Evolutionary conservation across 2,888 invertebrate species (phyloP).

Genomic region (Sminthurides aquaticus): DNA sequence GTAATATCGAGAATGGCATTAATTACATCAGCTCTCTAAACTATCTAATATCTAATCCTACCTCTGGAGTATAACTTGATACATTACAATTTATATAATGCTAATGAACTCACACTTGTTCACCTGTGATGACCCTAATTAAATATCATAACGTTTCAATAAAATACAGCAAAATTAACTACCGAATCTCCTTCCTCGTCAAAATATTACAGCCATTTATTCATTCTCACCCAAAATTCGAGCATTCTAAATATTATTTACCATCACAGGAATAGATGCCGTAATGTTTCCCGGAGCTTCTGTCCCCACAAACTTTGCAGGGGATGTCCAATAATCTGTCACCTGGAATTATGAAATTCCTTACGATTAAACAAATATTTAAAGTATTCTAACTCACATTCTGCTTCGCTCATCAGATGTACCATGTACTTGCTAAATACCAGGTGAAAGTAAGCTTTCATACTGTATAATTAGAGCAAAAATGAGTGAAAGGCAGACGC

Average conservation of each 20-base stretch:
- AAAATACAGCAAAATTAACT: no score
- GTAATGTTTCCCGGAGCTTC: conserved; percentile 98
- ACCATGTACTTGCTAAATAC: no score
- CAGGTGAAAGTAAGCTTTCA: not conserved
- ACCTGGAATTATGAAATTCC: conserved; percentile 17
- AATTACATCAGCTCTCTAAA: not conserved
- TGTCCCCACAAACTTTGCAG: conserved; percentile 96
- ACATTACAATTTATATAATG: not conserved
- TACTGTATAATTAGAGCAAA: not conserved
- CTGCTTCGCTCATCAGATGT: no score
- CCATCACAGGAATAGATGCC: conserved; percentile 99
- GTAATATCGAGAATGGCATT: not conserved
- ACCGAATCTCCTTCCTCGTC: no score
- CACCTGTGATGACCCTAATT: no score
- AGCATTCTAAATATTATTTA: no score
- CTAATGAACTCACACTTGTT: no score
- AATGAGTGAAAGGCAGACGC: not conserved
- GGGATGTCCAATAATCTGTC: conserved; percentile 96
- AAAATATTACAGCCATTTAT: no score
- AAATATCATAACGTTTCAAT: no score
- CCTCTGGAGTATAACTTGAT: not conserved
- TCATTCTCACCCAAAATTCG: no score
- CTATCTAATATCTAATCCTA: not conserved
- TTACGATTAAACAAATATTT: no score
- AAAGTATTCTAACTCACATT: not conserved